phyloP scores from a whole-genome alignment of 2,113 vertebrate species.

The Notarius lentiginosus region DNA sequence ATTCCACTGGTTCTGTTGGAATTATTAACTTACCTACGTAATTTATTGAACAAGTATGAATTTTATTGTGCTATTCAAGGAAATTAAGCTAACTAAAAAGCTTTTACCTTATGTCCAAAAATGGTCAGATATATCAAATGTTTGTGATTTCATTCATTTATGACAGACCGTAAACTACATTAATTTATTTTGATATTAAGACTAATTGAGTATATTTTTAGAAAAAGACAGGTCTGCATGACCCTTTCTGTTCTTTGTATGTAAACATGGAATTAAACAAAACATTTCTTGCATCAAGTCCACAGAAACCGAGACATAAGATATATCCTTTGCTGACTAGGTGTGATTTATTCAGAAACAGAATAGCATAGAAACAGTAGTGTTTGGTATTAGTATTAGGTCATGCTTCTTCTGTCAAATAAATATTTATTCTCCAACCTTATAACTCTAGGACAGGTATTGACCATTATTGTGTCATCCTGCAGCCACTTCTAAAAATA shows the following conservation, averaged over 20 bases:
- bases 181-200: neutral
- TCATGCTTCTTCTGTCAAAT: neutral
- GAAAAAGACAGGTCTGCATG: neutral
- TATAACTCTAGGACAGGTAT: neutral
- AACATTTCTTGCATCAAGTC: neutral
- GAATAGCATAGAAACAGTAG: neutral
- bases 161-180: neutral
- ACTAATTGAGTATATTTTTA: neutral
- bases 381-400: neutral
- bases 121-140: neutral
- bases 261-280: neutral
- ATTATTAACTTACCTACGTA: neutral
- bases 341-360: neutral
- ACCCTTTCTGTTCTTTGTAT: neutral
- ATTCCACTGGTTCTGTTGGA: neutral
- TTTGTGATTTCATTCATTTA: neutral
- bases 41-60: slow-evolving; percentile 9
- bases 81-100: neutral
- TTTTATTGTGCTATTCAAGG: neutral
- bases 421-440: slow-evolving; percentile 3
- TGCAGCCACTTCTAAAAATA: neutral
- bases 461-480: neutral
- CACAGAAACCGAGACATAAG: neutral
- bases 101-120: neutral
- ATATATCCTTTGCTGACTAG: neutral